Evolutionary conservation across 2,888 invertebrate species (phyloP).

Genomic region (Eulithis prunata): DNA sequence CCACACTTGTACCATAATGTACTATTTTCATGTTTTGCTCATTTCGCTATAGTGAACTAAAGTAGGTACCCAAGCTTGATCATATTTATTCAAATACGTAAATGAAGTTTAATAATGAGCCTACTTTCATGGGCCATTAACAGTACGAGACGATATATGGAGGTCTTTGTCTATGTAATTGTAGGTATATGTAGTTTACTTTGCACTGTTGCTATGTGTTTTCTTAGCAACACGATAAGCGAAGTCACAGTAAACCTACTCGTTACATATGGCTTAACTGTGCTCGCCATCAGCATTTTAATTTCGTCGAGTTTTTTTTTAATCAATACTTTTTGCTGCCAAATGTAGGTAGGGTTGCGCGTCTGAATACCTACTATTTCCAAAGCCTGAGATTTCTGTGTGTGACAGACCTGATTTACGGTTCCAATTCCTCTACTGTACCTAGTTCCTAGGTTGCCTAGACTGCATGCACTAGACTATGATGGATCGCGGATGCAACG

Average conservation of each 20-base stretch:
- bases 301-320: no score
- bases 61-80: conserved; percentile 35
- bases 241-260: background rate
- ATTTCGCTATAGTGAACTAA: no score
- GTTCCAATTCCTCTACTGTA: background rate
- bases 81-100: conserved; percentile 51
- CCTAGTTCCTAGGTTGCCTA: background rate
- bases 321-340: no score
- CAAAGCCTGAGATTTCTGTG: no score
- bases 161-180: conserved; percentile 11
- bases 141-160: conserved; percentile 39
- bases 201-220: conserved; percentile 25
- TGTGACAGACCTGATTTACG: no score
- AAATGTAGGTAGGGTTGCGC: no score
- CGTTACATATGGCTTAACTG: background rate
- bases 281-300: no score
- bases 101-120: conserved; percentile 50
- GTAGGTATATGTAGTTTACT: conserved; percentile 5
- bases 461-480: conserved; percentile 6
- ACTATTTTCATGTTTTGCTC: no score
- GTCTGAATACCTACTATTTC: no score
- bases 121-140: conserved; percentile 56
- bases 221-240: conserved; percentile 4
- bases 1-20: no score
- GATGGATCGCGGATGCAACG: conserved; percentile 19